A percentile compares a stretch with the other conserved stretches of the same genome.
Conservation (phyloP, 2,113 vertebrate genomes). For the Sorex araneus region DNA sequence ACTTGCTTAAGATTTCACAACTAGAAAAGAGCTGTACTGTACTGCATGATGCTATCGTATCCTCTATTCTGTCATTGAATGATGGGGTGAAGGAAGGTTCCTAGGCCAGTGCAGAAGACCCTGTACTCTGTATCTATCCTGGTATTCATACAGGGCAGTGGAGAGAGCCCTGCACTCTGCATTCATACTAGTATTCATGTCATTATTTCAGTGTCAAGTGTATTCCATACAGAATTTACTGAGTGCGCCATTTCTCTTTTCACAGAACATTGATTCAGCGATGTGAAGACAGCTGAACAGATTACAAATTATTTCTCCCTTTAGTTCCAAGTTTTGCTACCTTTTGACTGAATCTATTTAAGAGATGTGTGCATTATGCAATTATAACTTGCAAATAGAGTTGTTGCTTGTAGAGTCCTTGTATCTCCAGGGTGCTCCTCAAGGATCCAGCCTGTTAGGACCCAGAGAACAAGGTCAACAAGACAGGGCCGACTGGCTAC, state of each 20-base stretch:
- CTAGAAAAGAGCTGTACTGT: neutral
- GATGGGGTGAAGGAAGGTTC: fast-evolving
- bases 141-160: fast-evolving
- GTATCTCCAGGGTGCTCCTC: neutral
- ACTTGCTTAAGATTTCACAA: neutral
- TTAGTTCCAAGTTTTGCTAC: neutral
- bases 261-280: neutral
- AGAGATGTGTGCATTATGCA: neutral
- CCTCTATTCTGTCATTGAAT: neutral
- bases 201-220: neutral
- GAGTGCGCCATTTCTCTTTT: neutral
- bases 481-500: neutral
- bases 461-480: neutral
- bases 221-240: neutral
- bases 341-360: neutral
- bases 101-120: fast-evolving
- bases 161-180: fast-evolving
- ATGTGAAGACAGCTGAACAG: neutral
- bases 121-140: neutral
- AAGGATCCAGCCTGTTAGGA: neutral
- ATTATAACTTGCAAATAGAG: neutral
- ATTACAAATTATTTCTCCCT: neutral
- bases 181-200: neutral
- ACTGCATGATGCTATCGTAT: neutral
- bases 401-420: neutral